Conservation (phyloP, 2,888 invertebrate genomes). For the Limnephilus marmoratus region DNA sequence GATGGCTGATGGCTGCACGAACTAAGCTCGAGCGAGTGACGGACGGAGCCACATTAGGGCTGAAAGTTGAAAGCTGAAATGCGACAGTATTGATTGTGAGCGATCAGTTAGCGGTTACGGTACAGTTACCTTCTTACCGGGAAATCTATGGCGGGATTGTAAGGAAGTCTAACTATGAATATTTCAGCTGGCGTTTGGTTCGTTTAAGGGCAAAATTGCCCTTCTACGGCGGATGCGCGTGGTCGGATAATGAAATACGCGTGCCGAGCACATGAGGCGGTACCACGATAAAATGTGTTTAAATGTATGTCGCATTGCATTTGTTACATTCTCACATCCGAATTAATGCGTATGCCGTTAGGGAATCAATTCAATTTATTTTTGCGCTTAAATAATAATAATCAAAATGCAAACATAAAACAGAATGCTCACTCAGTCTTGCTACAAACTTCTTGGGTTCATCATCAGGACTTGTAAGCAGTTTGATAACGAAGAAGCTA, state of each 20-base stretch:
- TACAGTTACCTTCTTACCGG: not conserved
- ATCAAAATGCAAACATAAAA: not conserved
- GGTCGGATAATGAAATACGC: not conserved
- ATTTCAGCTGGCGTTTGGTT: not conserved
- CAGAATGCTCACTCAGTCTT: too few relatives aligned
- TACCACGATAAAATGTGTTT: not conserved
- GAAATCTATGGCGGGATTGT: not conserved
- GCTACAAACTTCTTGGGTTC: too few relatives aligned
- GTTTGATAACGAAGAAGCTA: too few relatives aligned
- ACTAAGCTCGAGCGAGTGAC: not conserved
- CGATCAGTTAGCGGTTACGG: not conserved
- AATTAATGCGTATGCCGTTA: not conserved
- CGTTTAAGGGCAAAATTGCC: not conserved
- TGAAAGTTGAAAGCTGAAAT: not conserved
- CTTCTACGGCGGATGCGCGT: not conserved
- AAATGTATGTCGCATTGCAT: not conserved
- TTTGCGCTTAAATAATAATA: too few relatives aligned
- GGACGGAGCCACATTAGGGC: constrained; percentile 2
- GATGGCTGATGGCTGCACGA: constrained; percentile 18
- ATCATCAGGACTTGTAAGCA: too few relatives aligned
- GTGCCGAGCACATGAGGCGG: not conserved
- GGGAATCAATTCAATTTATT: not conserved
- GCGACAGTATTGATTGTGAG: constrained; percentile 10
- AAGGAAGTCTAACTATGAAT: not conserved
- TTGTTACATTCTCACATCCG: not conserved